Conservation (phyloP, 2,888 invertebrate species). For the Thelaira solivaga region DNA sequence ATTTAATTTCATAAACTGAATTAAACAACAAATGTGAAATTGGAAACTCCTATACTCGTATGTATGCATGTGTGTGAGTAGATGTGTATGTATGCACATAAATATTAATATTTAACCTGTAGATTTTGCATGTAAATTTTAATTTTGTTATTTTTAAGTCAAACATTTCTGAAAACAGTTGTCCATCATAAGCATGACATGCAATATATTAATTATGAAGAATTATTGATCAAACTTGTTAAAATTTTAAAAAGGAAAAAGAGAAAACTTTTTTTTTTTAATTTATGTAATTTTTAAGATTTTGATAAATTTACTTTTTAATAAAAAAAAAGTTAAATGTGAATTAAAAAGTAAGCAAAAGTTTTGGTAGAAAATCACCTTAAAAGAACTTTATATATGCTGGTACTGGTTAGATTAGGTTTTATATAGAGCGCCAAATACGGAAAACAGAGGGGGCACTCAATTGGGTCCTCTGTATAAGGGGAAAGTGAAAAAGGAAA, state of each 20-base stretch:
- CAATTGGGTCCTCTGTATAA: no score
- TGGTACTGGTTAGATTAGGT: no score
- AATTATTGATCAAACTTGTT: constrained; percentile 72
- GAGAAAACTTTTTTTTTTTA: neutral
- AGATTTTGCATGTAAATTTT: constrained; percentile 52
- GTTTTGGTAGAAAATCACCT: no score
- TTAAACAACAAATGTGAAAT: no score
- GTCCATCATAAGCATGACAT: constrained; percentile 62
- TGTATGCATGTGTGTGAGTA: neutral
- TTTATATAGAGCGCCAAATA: no score
- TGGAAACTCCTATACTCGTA: neutral
- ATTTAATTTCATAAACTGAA: no score
- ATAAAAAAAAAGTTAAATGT: no score
- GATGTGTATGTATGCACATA: neutral
- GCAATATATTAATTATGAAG: constrained; percentile 65
- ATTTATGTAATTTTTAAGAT: neutral
- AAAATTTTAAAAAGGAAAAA: neutral
- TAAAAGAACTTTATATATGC: no score
- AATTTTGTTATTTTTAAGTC: constrained; percentile 46
- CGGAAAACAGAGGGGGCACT: no score
- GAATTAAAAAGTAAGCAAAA: no score
- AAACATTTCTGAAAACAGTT: constrained; percentile 54
- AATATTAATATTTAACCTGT: constrained; percentile 43
- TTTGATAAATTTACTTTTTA: no score
- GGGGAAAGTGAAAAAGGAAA: no score